These are phyloP conservation scores for Platyrinchus mystaceus DNA, from an alignment of 2,797 vertebrate genomes.

Conservation along the genomic window DNA sequence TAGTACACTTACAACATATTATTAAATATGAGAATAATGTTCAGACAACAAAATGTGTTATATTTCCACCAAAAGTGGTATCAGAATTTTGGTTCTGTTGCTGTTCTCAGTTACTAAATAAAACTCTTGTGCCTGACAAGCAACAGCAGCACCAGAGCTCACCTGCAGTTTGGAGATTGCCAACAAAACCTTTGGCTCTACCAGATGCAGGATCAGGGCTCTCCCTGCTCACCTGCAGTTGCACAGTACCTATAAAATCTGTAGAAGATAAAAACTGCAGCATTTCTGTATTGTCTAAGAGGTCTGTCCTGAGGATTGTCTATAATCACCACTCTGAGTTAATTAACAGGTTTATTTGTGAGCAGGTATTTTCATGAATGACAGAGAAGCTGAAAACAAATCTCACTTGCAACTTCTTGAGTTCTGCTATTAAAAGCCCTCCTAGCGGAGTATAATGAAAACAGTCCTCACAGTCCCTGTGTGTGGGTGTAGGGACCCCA, in stretches of 20 bases:
- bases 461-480: neutral
- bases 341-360: neutral
- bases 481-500: neutral
- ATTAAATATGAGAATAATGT: neutral
- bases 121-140: neutral
- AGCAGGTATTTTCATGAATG: neutral
- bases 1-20: neutral
- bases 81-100: neutral
- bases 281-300: neutral
- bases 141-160: neutral
- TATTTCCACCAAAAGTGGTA: neutral
- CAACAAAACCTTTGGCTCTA: neutral
- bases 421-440: neutral
- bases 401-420: neutral
- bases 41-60: neutral
- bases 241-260: neutral
- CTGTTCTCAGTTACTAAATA: neutral
- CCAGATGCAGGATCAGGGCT: neutral
- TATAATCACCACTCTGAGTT: neutral
- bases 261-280: fast-evolving
- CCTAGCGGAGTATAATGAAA: neutral
- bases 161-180: neutral
- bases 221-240: neutral
- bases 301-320: neutral
- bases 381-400: neutral